Evolutionary conservation across 2,797 vertebrate species (phyloP), one percentile per base, ranked within the genome.

Genomic region (Rhinichthys osculus): DNA sequence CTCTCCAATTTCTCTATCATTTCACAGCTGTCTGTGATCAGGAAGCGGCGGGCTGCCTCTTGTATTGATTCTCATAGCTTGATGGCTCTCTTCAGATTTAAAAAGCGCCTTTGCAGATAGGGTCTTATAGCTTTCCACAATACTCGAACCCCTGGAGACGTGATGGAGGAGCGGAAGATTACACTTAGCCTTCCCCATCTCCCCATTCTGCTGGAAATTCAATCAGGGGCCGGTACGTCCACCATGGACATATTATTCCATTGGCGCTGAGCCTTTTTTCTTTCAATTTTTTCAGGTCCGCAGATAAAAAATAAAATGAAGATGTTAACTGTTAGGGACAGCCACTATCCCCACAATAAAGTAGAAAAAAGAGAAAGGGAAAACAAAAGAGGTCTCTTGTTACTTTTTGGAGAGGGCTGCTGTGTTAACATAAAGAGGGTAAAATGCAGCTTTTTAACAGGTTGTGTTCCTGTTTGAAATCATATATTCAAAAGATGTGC

Each of bases 11-110:
- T 87, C 30, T 71, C 59, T 64, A 81, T 84, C 82, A 87, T 81
- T 80, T 66, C 77, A 57, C 82, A 50, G 69, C 86, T 76, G 82
- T 42, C 78, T 83, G 77, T 81, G 76, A 81, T 70, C 82, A 84
- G 59, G 14, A 79, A 85, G 47, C 40, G 16, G 35, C 38, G 6
- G 78, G 77, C 42, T 47, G 66, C 40, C 66, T 71, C 83, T 78
- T 59, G 50, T 80, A 85, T 85, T 81, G 84, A 85, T 85, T 85
- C 69, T 80, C 70, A 84, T 83, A 78, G 82, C 81, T 72, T 83
- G 73, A 86, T 78, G 85, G 81, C 67, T 83, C 81, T 79, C 82
- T 76, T 73, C 69, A 66, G 84, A 76, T 59, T 79, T 85, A 85
- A 85, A 85, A 62, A 80, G 78, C 0, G 70, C 54, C 77, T 72